Conservation (phyloP, 2,888 invertebrate genomes). For the Acrobasis repandana region DNA sequence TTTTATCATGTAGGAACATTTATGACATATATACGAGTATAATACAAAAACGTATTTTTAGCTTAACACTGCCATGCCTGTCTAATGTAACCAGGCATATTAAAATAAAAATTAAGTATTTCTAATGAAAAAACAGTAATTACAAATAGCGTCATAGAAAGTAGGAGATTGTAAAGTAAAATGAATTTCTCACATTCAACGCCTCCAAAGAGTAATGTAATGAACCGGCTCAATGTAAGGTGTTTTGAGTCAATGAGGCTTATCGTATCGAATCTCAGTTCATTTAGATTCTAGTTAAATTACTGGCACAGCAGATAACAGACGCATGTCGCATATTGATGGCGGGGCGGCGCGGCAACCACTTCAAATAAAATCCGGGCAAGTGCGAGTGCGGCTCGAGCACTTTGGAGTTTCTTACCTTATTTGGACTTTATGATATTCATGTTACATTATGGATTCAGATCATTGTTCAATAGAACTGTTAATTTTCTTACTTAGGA, state of each 20-base stretch:
- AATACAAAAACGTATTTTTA: no score
- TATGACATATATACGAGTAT: no score
- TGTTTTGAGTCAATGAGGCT: constrained; percentile 70
- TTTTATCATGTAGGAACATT: no score
- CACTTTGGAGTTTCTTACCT: no score
- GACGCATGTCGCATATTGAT: constrained; percentile 66
- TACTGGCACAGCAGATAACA: constrained; percentile 72
- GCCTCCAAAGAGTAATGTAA: constrained; percentile 66
- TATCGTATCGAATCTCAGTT: constrained; percentile 78
- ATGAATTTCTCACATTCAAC: constrained; percentile 62
- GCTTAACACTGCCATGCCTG: no score
- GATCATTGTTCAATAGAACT: no score
- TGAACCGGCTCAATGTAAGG: constrained; percentile 63
- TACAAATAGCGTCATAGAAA: constrained; percentile 10
- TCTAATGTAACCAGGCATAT: no score
- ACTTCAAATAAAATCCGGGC: constrained; percentile 33
- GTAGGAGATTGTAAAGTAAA: constrained; percentile 38
- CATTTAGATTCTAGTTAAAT: constrained; percentile 79
- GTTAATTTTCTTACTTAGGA: no score
- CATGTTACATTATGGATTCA: no score
- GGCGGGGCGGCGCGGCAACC: constrained; percentile 47
- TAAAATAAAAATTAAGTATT: constrained; percentile 28
- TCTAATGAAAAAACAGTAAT: constrained; percentile 18
- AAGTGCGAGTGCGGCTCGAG: no score
- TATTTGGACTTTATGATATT: no score